A percentile compares a stretch with the other conserved stretches of the same genome.
phyloP scores from a whole-genome alignment of 2,888 invertebrate species.

The Agriopis marginaria region DNA sequence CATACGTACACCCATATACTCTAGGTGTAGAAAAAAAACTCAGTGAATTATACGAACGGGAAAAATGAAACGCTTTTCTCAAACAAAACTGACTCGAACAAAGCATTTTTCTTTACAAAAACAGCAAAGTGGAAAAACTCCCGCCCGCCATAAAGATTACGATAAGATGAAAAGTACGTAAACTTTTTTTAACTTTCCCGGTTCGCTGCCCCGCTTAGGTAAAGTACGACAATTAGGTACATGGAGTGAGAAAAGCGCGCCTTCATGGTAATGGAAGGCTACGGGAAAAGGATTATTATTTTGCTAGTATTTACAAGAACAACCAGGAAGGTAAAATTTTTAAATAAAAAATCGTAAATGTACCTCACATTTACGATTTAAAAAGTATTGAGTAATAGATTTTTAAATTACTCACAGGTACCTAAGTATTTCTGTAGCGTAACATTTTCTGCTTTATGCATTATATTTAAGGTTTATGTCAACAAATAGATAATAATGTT shows the following conservation, averaged over 20 bases:
- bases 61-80: conserved; percentile 20
- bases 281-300: background rate
- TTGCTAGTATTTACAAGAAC: too few relatives aligned
- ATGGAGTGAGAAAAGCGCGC: conserved; percentile 52
- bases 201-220: conserved; percentile 49
- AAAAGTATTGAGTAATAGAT: too few relatives aligned
- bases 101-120: conserved; percentile 24
- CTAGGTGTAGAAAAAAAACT: background rate
- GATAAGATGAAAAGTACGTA: conserved; percentile 50
- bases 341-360: too few relatives aligned
- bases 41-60: conserved; percentile 10
- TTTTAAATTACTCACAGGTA: too few relatives aligned
- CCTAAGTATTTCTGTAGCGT: too few relatives aligned
- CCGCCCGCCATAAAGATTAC: conserved; percentile 51
- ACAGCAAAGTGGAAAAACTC: conserved; percentile 43
- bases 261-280: conserved; percentile 50
- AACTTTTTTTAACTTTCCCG: conserved; percentile 53
- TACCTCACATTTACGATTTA: too few relatives aligned
- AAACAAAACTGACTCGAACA: conserved; percentile 26
- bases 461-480: too few relatives aligned
- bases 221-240: conserved; percentile 51
- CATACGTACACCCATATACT: background rate
- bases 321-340: too few relatives aligned
- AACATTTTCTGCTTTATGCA: too few relatives aligned
- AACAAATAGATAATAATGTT: too few relatives aligned